Evolutionary conservation across 2,888 invertebrate species (phyloP).

Genomic region (Mactromeris polynyma): DNA sequence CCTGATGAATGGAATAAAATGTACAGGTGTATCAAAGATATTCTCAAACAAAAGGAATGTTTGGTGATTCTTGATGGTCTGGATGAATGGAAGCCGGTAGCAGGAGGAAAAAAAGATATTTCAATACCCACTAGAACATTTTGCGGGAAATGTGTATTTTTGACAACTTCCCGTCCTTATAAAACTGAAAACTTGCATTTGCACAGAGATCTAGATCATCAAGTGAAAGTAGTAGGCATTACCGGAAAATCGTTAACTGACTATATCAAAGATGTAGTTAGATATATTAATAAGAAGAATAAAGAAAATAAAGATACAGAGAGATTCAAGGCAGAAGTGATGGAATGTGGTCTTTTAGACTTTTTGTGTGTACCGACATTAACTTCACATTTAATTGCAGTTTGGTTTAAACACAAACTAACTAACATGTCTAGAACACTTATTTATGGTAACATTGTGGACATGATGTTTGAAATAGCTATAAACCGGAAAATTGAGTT

Average conservation of each 20-base stretch:
- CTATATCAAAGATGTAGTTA: neutral
- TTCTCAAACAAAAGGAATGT: neutral
- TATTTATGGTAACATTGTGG: neutral
- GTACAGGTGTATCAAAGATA: neutral
- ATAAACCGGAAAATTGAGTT: neutral
- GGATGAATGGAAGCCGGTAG: neutral
- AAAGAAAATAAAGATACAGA: neutral
- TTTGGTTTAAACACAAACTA: neutral
- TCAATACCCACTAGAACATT: neutral
- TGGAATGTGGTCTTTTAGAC: neutral
- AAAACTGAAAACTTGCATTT: neutral
- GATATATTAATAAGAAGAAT: neutral
- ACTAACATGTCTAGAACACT: neutral
- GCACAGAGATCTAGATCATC: neutral
- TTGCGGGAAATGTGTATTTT: neutral
- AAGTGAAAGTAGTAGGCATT: neutral
- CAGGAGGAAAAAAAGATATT: neutral
- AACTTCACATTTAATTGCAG: neutral
- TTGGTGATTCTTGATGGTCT: neutral
- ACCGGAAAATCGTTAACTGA: neutral
- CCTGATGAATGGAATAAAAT: neutral
- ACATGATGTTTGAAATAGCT: constrained; percentile 2
- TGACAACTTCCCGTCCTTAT: neutral
- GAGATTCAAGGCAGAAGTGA: neutral
- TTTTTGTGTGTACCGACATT: neutral